Evolutionary conservation across 2,888 invertebrate genomes (phyloP), one percentile per base, ranked within the genome.

Genomic region (Brachyptera risi): DNA sequence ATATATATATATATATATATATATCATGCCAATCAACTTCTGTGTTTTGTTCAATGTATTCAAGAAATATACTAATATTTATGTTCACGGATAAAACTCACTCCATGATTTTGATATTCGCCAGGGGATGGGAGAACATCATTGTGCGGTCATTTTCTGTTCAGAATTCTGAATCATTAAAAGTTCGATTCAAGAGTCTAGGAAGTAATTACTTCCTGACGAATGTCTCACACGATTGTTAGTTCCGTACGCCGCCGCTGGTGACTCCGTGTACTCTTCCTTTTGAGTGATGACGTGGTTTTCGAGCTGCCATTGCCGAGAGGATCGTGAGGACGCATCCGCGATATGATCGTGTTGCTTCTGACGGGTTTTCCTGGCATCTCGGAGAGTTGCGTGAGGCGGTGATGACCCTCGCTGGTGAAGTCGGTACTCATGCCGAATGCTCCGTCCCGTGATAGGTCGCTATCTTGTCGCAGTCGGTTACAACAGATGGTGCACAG

Each of bases 291-390:
- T n/a, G n/a, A n/a, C 23, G 38, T 58, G 19, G 59, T 35, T 9
- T 23, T 7, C 15, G 24, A 15, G 21, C 40, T 49, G 54, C 60
- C 60, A 42, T 63, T 63, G 54, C 44, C 56, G 21, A 31, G 19
- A 35, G 56, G 23, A 19, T 44, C 24, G 19, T 35, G n/a, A 11
- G 60, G 40, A 35, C 57, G 37, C 26, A 54, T 31, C 1, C 63
- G 60, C 44, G 38, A 59, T 24, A 63, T 35, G 27, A 58, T 49
- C 9, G 63, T 65, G 51, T 65, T 60, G 42, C 58, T 56, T 21
- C 63, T 40, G 3, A 17, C 11, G 19, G 57, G 51, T 9, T 38
- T 42, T 26, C 35, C 54, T 35, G 44, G 27, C 27, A 17, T 31
- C 15, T 49, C 17, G 38, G 23, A 65, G 63, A 69, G 44, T 4